phyloP scores from a whole-genome alignment of 1,140 invertebrate genomes.

The Cyphomyrmex costatus region DNA sequence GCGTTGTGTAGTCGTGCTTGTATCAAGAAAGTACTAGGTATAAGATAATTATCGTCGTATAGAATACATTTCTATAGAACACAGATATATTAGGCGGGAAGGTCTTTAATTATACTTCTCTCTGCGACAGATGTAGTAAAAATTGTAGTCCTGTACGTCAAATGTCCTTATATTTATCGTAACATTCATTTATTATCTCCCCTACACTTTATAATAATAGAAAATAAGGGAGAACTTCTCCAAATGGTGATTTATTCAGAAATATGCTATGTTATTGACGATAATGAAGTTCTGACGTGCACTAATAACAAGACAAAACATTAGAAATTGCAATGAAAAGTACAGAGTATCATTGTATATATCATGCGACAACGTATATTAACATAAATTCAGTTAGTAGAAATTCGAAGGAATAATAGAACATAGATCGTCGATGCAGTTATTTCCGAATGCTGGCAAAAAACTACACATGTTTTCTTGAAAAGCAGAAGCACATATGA shows the following conservation, averaged over 20 bases:
- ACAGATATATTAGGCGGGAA: no score
- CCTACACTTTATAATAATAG: background rate
- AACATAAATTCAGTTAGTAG: background rate
- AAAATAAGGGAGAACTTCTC: background rate
- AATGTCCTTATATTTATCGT: no score
- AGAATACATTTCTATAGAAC: no score
- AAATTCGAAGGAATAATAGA: conserved; percentile 6
- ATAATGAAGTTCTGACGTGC: background rate
- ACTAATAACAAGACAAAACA: background rate
- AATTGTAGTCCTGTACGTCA: no score
- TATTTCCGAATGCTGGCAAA: background rate
- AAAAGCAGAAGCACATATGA: background rate
- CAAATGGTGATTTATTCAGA: background rate
- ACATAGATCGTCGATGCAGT: background rate
- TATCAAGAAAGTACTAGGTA: no score
- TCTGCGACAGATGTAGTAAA: no score
- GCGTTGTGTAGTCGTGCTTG: no score
- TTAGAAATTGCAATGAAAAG: background rate
- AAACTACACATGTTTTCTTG: background rate
- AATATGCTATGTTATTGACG: background rate
- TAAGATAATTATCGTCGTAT: no score
- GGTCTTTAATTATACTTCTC: no score
- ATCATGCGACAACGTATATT: no score
- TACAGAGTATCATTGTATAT: no score
- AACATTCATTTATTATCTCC: background rate